These are phyloP conservation scores for Octomys mimax DNA, from an alignment of 2,797 vertebrate genomes.

Conservation along the genomic window DNA sequence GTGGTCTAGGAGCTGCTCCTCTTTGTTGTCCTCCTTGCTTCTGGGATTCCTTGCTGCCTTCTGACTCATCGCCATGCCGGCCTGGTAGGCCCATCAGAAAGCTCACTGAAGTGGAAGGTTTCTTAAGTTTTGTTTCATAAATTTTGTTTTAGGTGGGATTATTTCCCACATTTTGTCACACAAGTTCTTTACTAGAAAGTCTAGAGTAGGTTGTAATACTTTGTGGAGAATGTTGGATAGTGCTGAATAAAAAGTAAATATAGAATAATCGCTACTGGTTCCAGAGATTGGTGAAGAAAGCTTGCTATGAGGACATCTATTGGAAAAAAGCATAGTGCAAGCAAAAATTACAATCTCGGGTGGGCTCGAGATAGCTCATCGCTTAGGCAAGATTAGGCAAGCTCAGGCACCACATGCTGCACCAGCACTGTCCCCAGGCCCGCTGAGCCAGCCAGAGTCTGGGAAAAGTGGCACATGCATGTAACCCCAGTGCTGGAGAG, in stretches of 20 bases:
- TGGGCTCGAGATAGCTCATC: too few species aligned
- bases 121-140: not conserved
- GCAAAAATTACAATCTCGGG: not conserved
- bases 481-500: too few species aligned
- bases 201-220: not conserved
- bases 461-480: too few species aligned
- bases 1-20: too few species aligned
- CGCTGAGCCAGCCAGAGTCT: too few species aligned
- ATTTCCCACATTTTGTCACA: not conserved
- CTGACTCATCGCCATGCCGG: too few species aligned
- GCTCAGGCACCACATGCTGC: too few species aligned
- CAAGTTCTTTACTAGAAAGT: not conserved
- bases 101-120: not conserved
- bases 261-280: not conserved
- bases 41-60: too few species aligned
- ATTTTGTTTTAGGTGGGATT: not conserved
- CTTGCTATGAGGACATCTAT: not conserved
- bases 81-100: too few species aligned
- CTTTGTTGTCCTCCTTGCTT: too few species aligned
- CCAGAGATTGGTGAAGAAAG: not conserved
- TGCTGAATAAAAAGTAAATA: not conserved
- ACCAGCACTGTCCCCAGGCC: too few species aligned
- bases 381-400: too few species aligned
- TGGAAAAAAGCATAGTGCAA: not conserved
- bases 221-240: not conserved